Evolutionary conservation across 2,888 invertebrate genomes (phyloP), one percentile per base, ranked within the genome.

Genomic region (Synanthedon myopaeformis): DNA sequence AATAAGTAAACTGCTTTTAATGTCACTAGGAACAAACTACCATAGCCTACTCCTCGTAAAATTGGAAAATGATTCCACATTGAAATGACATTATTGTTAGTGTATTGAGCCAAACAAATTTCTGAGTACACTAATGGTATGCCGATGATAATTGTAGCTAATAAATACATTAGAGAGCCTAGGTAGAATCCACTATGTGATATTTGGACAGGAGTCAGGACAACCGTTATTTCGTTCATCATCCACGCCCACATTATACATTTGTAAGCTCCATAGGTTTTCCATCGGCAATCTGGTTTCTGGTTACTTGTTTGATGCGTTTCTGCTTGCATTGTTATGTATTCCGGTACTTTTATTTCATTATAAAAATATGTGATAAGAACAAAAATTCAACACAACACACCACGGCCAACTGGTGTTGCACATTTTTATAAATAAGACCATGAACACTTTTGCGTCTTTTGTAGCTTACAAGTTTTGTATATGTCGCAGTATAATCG

Each of bases 61-160:
- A 86, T 58, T 2, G 86, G 86, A 53, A 77, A 79, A 57, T 72
- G 83, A 57, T 85, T 68, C 84, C 84, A 87, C 66, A 78, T 70
- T 12, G 75, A 66, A 52, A 84, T 62, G 17, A 72, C 62, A 61
- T 73, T 67, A 57, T 75, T 72, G 58, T 81, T 82, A 10, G 82
- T 79, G 55, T 85, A 87, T 58, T 86, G 86, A 42, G 78, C 76
- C 51, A 87, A 59, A 62, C 79, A 79, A 59, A 86, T 76, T 61
- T 85, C 83, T 13, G 84, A 82, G 65, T 82, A 85, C 42, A 80
- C 71, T 51, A 85, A 58, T 52, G 86, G 86, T 63, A 83, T 76
- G 51, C 81, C 82, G 42, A 82, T 59, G 54, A 83, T 69, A 57
- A 83, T 70, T n/a, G 74, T 64, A 42, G 73, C 57, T 11, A 72